Evolutionary conservation across 2,888 invertebrate genomes (phyloP).

Genomic region (Caenorhabditis sp.): DNA sequence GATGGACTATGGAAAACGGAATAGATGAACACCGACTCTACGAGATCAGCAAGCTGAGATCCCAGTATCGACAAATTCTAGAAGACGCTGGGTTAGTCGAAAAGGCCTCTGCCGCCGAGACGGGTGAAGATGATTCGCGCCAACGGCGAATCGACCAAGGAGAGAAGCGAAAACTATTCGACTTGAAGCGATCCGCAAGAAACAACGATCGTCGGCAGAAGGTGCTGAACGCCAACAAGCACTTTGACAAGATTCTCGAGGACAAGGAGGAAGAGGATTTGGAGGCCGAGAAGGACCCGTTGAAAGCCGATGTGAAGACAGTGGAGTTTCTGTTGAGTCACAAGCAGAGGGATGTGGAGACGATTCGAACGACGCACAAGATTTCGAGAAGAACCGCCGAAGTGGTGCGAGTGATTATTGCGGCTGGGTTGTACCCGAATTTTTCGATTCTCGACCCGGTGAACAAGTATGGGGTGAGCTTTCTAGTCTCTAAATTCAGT

Average conservation of each 20-base stretch:
- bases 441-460: conserved; percentile 95
- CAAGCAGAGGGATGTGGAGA: conserved; percentile 72
- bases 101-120: conserved; percentile 67
- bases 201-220: conserved; percentile 85
- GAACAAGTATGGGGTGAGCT: conserved; percentile 90
- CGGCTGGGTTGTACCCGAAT: conserved; percentile 96
- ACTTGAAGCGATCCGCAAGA: conserved; percentile 87
- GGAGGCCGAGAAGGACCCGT: conserved; percentile 68
- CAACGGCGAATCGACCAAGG: conserved; percentile 88
- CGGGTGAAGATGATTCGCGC: conserved; percentile 74
- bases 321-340: conserved; percentile 75
- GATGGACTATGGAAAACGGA: conserved; percentile 93
- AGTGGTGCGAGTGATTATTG: conserved; percentile 87
- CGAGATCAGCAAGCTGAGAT: conserved; percentile 94
- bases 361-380: conserved; percentile 68
- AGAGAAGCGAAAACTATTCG: conserved; percentile 91
- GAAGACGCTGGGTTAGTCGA: conserved; percentile 81
- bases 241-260: conserved; percentile 77
- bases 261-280: conserved; percentile 74
- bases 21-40: conserved; percentile 97
- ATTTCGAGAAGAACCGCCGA: conserved; percentile 69
- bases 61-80: conserved; percentile 86
- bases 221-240: conserved; percentile 86
- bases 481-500: no score
- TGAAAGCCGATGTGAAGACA: conserved; percentile 75